Evolutionary conservation across 1,140 invertebrate species (phyloP), one percentile per base, ranked within the genome.

Genomic region (Nixonia krombeini): DNA sequence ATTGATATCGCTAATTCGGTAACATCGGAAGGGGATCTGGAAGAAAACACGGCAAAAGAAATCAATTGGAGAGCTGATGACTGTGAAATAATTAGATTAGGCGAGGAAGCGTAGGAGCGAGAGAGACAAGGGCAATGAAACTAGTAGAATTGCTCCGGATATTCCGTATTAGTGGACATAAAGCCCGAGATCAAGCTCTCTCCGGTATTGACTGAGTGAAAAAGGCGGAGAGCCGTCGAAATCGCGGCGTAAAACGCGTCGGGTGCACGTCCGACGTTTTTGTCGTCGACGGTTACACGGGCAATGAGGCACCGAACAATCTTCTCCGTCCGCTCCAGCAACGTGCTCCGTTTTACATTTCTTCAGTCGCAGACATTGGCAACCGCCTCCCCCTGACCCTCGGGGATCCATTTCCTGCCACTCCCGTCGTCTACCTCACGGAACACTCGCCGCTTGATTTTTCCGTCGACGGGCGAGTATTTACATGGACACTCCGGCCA

Each of bases 101-200:
- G 44, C 23, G 49, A 38, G 47, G 51, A 45, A 35, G 5, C 21
- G 12, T 31, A 6, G 41, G n/a, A n/a, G n/a, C n/a, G 18, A 49
- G 47, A 45, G 55, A 50, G 18, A 6, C 8, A 15, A n/a, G 9
- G 37, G 38, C 51, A 56, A 56, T 29, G 44, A 56, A 63, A 55
- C 57, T 65, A 49, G 41, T 42, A 42, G 47, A 44, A 58, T 66
- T 58, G 62, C 33, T 58, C 49, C 58, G 49, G 49, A 58, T 58
- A 58, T 66, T 58, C 56, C 49, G 53, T 49, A 66, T 66, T 66
- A 53, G 53, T 58, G 49, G 42, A 44, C 53, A 66, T 66, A 57
- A 57, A 57, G 47, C 41, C 45, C 25, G 9, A 15, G 21, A 17
- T 28, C 18, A 38, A 51, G 21, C 29, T 38, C 41, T 57, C 47